phyloP scores from a whole-genome alignment of 2,797 vertebrate species.

The Peromyscus melanophrys region DNA sequence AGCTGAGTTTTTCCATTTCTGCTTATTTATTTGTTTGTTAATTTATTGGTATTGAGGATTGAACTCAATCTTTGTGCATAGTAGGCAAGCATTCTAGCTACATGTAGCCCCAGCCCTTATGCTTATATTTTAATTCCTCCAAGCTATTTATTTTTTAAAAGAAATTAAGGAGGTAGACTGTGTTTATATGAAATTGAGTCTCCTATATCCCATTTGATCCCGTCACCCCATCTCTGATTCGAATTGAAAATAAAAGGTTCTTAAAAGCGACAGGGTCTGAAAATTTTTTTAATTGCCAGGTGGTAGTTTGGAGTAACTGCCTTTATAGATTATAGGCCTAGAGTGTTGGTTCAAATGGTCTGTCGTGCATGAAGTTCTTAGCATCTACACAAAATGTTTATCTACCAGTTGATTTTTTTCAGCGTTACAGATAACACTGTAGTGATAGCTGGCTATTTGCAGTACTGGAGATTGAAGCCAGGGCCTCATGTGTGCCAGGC shows the following conservation, averaged over 20 bases:
- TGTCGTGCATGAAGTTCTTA: background rate
- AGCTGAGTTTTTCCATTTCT: background rate
- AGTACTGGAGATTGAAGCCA: background rate
- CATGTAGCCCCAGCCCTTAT: background rate
- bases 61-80: background rate
- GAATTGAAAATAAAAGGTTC: background rate
- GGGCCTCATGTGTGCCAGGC: background rate
- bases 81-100: background rate
- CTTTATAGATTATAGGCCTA: background rate
- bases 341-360: background rate
- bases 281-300: background rate
- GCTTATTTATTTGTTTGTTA: background rate
- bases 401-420: background rate
- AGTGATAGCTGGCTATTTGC: background rate
- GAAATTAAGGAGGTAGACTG: background rate
- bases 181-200: background rate
- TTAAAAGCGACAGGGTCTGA: background rate
- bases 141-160: background rate
- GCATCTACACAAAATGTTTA: background rate
- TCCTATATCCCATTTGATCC: background rate
- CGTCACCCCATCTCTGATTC: background rate
- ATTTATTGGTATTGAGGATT: background rate
- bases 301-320: background rate
- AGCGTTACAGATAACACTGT: background rate
- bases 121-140: background rate